Percentiles rank a stretch among this genome's conserved stretches.
These are phyloP conservation scores for Ctenicera cuprea DNA, from an alignment of 2,888 invertebrate species.

Conservation along the genomic window DNA sequence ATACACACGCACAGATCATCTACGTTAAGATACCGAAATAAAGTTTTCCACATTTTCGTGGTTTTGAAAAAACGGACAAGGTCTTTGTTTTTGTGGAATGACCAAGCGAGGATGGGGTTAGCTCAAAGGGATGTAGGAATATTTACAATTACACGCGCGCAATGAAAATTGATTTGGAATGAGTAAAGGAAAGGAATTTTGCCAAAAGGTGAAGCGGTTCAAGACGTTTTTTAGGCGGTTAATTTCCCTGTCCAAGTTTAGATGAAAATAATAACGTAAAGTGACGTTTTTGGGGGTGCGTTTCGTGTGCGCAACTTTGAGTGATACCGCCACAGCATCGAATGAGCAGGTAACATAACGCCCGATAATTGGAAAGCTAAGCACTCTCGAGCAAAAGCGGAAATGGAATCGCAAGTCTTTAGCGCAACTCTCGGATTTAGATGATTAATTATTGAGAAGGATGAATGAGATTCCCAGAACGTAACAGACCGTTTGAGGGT, in stretches of 20 bases:
- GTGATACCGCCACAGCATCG: conserved; percentile 40
- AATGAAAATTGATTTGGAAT: no score
- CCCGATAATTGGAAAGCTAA: conserved; percentile 54
- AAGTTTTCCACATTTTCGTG: neutral
- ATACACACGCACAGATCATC: conserved; percentile 29
- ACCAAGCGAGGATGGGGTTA: no score
- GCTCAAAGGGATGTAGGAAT: no score
- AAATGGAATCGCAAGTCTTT: conserved; percentile 51
- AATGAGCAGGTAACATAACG: conserved; percentile 54
- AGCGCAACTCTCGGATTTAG: conserved; percentile 49
- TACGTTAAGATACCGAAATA: conserved; percentile 24
- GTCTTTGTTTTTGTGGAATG: no score
- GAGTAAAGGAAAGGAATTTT: no score
- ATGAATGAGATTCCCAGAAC: conserved; percentile 44
- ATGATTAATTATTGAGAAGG: conserved; percentile 52
- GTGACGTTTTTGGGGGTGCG: neutral
- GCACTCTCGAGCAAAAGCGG: conserved; percentile 51
- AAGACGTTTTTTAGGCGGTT: no score
- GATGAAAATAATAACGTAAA: neutral
- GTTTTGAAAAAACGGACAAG: no score
- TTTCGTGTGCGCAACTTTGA: conserved; percentile 15
- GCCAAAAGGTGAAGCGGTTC: no score
- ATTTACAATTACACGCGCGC: no score
- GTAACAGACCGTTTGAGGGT: conserved; percentile 40
- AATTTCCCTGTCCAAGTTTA: no score